Evolutionary conservation across 2,888 invertebrate species (phyloP).

Genomic region (Eupeodes latifasciatus): DNA sequence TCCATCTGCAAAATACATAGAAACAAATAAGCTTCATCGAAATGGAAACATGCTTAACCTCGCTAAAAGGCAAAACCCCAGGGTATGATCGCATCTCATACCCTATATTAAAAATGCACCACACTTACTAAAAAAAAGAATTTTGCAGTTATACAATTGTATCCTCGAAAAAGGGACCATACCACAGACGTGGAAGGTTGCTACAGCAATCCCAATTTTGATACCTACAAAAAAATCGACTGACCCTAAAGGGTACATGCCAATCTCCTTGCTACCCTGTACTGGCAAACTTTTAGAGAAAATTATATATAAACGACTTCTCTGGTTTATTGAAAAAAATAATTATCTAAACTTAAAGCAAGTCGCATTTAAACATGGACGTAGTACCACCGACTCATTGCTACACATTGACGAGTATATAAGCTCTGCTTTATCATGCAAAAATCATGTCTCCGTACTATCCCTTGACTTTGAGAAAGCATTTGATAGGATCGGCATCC

Average conservation of each 20-base stretch:
- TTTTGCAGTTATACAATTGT: background rate
- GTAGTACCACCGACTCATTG: background rate
- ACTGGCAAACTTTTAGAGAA: constrained; percentile 2
- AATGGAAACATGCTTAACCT: background rate
- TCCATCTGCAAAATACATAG: too few species aligned
- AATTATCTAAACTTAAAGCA: constrained; percentile 2
- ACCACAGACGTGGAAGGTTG: too few species aligned
- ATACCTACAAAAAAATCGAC: background rate
- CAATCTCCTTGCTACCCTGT: background rate
- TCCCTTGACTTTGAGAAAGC: background rate
- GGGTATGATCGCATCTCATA: constrained; percentile 19
- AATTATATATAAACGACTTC: background rate
- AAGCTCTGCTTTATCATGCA: too few species aligned
- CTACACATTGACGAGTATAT: too few species aligned
- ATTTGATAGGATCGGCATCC: too few species aligned
- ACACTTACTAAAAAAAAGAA: background rate
- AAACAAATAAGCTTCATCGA: constrained; percentile 4
- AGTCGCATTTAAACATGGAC: background rate
- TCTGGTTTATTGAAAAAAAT: constrained; percentile 14
- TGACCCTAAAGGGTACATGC: constrained; percentile 4
- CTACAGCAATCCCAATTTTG: too few species aligned
- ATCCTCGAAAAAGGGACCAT: too few species aligned
- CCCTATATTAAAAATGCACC: constrained; percentile 20
- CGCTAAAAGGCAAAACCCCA: constrained; percentile 6
- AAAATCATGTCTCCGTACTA: background rate